Percentiles rank a stretch among this genome's conserved stretches.
These are phyloP conservation scores for Turdus rufiventris DNA, from an alignment of 2,113 vertebrate species.

Conservation along the genomic window DNA sequence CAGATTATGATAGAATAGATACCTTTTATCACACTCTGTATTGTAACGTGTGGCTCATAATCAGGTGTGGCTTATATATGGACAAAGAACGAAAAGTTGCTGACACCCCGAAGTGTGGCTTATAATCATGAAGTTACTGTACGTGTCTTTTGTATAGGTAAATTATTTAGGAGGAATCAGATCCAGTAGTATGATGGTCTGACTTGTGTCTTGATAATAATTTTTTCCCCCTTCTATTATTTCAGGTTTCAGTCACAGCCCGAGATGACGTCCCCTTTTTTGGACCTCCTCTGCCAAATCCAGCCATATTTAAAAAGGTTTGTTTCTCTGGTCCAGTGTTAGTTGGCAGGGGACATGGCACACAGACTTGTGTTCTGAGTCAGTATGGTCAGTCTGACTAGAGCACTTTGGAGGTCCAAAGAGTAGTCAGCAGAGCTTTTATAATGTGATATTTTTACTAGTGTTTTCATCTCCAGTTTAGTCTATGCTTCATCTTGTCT, in stretches of 20 bases:
- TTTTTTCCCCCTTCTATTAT: neutral
- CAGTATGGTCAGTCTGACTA: neutral
- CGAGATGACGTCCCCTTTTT: conserved; percentile 72
- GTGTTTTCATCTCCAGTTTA: neutral
- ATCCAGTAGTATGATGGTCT: neutral
- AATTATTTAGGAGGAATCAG: neutral
- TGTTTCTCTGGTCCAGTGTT: neutral
- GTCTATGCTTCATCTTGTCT: neutral
- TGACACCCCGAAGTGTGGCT: no score
- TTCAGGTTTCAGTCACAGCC: conserved; percentile 73
- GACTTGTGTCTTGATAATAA: neutral
- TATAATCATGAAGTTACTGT: no score
- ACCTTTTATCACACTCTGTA: no score
- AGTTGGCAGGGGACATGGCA: neutral
- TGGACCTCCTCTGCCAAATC: conserved; percentile 65
- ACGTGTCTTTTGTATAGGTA: neutral
- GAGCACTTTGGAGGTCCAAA: neutral
- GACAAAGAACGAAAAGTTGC: no score
- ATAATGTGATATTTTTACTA: neutral
- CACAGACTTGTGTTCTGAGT: neutral
- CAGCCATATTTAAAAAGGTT: conserved; percentile 72
- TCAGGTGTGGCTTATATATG: no score
- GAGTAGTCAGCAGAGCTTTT: neutral
- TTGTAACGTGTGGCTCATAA: no score
- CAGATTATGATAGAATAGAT: no score